Evolutionary conservation across 2,888 invertebrate species (phyloP).

Genomic region (Trichacis sp.): DNA sequence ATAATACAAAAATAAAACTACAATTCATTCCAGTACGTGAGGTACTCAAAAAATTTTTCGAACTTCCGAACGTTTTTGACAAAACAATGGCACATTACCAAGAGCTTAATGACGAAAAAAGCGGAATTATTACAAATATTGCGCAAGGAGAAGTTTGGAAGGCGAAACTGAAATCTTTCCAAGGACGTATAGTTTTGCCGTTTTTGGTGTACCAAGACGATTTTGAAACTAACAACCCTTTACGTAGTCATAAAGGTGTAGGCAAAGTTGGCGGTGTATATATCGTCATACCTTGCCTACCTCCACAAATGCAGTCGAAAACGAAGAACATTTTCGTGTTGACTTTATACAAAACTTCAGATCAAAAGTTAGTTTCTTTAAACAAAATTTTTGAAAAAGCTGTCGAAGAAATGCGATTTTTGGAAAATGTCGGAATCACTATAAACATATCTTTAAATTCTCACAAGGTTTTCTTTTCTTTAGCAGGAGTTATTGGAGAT

Average conservation of each 20-base stretch:
- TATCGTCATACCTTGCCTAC: slow-evolving; percentile 35
- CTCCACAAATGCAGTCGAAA: slow-evolving; percentile 27
- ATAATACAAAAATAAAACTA: slow-evolving; percentile 1
- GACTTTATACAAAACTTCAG: slow-evolving; percentile 26
- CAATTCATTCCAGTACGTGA: slow-evolving; percentile 26
- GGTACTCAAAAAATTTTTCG: slow-evolving; percentile 27
- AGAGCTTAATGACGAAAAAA: slow-evolving; percentile 10
- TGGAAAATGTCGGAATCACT: slow-evolving; percentile 17
- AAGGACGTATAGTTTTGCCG: slow-evolving; percentile 21
- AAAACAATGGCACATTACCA: slow-evolving; percentile 20
- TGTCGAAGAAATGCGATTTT: slow-evolving; percentile 10
- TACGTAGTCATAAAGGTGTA: too few species aligned
- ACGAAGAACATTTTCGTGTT: slow-evolving; percentile 30
- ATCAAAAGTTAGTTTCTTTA: slow-evolving; percentile 12
- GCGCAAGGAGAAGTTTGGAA: slow-evolving; percentile 31
- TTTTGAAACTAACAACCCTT: too few species aligned
- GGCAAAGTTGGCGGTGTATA: too few species aligned
- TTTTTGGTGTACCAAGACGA: slow-evolving; percentile 26
- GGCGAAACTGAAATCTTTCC: slow-evolving; percentile 16
- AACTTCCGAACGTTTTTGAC: slow-evolving; percentile 26
- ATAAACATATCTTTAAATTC: not conserved
- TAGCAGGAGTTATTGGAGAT: slow-evolving; percentile 26
- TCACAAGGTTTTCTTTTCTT: not conserved
- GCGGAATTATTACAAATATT: slow-evolving; percentile 23
- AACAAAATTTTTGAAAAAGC: slow-evolving; percentile 23